phyloP scores from a whole-genome alignment of 2,797 vertebrate species.

The Chloroceryle amazona region DNA sequence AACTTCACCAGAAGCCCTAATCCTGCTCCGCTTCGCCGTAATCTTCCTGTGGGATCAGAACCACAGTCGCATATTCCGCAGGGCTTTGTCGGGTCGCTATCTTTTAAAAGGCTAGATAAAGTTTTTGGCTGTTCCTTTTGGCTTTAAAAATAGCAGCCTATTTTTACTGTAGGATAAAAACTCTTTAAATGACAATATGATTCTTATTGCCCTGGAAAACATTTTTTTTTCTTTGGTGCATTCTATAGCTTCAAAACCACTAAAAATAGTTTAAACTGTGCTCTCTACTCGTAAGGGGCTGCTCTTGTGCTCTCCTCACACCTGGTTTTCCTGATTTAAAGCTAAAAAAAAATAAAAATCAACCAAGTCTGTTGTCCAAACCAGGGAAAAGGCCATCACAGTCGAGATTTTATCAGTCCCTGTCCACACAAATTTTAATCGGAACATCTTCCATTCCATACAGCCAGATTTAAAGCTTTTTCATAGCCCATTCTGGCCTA shows the following conservation, averaged over 20 bases:
- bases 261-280: background rate
- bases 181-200: background rate
- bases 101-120: background rate
- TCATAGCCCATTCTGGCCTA: background rate
- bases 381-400: background rate
- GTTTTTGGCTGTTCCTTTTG: background rate
- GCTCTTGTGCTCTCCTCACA: background rate
- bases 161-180: background rate
- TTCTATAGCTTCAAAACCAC: background rate
- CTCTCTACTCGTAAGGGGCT: background rate
- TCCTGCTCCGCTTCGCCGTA: background rate
- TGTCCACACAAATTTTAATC: background rate
- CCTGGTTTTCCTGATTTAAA: background rate
- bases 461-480: background rate
- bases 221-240: background rate
- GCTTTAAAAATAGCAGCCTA: conserved; percentile 23
- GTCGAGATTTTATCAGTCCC: background rate
- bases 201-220: background rate
- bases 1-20: background rate
- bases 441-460: background rate
- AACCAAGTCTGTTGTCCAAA: background rate
- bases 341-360: background rate
- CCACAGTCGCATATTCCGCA: background rate
- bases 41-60: background rate
- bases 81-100: background rate